Base-by-base conservation (phyloP, 2,888 invertebrate species). In the Nemotelus pantherinus region DNA sequence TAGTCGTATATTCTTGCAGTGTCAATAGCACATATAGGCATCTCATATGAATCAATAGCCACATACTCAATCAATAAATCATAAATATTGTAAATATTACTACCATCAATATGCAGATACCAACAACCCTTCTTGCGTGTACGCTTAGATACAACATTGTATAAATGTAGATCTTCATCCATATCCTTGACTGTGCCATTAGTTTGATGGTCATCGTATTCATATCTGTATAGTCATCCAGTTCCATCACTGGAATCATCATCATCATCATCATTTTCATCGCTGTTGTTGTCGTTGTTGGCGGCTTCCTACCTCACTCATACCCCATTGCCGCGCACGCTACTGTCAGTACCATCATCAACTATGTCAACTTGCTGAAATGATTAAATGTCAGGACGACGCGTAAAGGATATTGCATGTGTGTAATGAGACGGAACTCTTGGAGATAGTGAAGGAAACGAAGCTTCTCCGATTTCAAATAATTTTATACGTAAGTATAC, bases 361-460 rank as follows among this genome's bases (percentile, higher is more conserved):
- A 74, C 74, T 74, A 74, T 74, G 74, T 74, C 74, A 74, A 74
- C 63, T 74, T 48, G 48, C 63, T 60, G 63, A 60, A 74, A 63
- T 74, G 74, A 74, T 74, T 74, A 74, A 60, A 60, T 74, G 74
- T 74, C 74, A 74, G 74, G 58, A 47, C 74, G 63, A 60, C 50
- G 63, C 60, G 74, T 60, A 58, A 58, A 58, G 72, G 57, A 58
- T 60, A 65, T 76, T 76, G 76, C 76, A 76, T 76, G 76, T 65
- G 65, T 65, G 64, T 76, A 76, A 76, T 76, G 76, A 64, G 76
- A 76, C 64, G 76, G 76, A 76, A 76, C 76, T 53, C 53, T 41
- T 53, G 65, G 76, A 76, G 76, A 76, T 76, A 76, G 76, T 65
- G 65, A 76, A 76, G 64, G 64, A 76, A 76, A 65, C 55, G 65